Conservation (phyloP, 2,113 vertebrate species). For the Seriola dumerili region DNA sequence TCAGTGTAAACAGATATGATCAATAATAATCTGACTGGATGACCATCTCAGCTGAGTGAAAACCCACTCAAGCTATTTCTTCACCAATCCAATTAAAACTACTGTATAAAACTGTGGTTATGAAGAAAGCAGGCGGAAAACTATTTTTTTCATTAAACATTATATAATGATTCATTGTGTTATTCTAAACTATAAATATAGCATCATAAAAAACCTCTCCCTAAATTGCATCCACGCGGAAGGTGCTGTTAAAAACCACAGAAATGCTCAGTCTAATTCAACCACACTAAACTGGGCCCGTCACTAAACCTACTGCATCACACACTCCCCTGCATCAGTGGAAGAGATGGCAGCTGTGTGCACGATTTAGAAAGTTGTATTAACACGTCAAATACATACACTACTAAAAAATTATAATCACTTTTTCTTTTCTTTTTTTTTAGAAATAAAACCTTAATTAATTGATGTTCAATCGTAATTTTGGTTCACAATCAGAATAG, state of each 20-base stretch:
- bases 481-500: neutral
- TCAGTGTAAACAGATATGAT: conserved; percentile 9
- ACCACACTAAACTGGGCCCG: conserved; percentile 20
- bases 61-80: neutral
- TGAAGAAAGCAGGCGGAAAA: neutral
- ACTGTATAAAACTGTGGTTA: neutral
- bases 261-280: conserved; percentile 13
- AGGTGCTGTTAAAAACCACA: conserved; percentile 28
- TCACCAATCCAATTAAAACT: neutral
- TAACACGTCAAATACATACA: neutral
- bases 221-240: conserved; percentile 1
- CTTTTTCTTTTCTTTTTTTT: too few species aligned
- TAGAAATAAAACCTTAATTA: neutral
- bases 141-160: neutral
- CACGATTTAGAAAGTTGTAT: neutral
- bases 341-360: neutral
- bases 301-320: conserved; percentile 5
- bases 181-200: neutral
- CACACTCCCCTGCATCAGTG: neutral
- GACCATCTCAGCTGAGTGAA: neutral
- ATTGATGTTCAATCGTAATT: neutral
- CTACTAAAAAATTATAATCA: neutral
- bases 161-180: neutral
- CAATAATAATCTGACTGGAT: conserved; percentile 6
- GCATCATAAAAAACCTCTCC: neutral